phyloP scores from a whole-genome alignment of 2,888 invertebrate genomes.

The Melangyna quadrimaculata region DNA sequence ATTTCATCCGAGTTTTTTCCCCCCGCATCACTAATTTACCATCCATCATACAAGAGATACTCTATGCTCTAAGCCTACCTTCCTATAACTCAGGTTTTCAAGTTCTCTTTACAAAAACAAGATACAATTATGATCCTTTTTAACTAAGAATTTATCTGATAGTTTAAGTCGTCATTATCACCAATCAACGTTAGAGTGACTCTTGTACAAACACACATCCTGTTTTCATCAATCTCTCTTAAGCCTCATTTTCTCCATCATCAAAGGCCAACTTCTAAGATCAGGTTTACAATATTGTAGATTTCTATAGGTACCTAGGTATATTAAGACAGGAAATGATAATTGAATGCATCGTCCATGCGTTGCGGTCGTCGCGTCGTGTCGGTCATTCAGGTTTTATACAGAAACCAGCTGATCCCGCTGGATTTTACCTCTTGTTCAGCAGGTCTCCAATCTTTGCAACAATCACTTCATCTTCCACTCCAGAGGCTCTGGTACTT shows the following conservation, averaged over 20 bases:
- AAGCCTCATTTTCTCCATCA: not conserved
- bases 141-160: slow-evolving; percentile 15
- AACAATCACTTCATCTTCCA: slow-evolving; percentile 62
- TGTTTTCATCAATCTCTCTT: slow-evolving; percentile 51
- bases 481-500: not conserved
- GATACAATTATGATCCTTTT: slow-evolving; percentile 26
- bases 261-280: not conserved
- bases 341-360: slow-evolving; percentile 49
- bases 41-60: too few species aligned
- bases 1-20: too few species aligned
- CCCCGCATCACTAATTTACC: too few species aligned
- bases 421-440: not conserved
- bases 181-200: slow-evolving; percentile 52
- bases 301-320: not conserved
- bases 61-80: too few species aligned
- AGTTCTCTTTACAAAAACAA: not conserved
- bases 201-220: slow-evolving; percentile 41
- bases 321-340: slow-evolving; percentile 57
- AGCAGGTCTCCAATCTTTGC: slow-evolving; percentile 12
- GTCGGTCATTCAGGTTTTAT: slow-evolving; percentile 23
- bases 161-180: slow-evolving; percentile 50
- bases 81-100: not conserved
- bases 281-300: slow-evolving; percentile 17
- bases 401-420: slow-evolving; percentile 29
- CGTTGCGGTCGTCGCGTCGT: not conserved